Evolutionary conservation across 2,113 vertebrate genomes (phyloP).

Genomic region (Smithornis capensis): DNA sequence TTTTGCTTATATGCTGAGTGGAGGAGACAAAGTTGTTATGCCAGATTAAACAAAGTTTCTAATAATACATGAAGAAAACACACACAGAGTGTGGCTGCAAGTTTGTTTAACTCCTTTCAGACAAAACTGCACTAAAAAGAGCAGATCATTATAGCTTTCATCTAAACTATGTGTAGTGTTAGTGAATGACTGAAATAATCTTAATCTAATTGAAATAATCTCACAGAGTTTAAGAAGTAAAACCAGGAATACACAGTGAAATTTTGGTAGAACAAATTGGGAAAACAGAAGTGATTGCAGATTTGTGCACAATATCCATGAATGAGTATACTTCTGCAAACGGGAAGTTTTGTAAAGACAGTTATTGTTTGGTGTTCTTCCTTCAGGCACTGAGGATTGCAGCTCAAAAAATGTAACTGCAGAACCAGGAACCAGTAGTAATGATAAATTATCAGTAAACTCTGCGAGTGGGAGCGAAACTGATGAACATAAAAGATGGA

Average conservation of each 20-base stretch:
- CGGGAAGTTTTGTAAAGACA: not conserved
- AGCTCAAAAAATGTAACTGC: not conserved
- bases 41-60: not conserved
- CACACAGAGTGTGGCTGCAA: rapidly evolving
- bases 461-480: not conserved
- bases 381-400: constrained; percentile 31
- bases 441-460: not conserved
- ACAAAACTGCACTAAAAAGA: not conserved
- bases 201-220: not conserved
- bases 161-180: not conserved
- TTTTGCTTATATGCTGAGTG: not conserved
- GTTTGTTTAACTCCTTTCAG: not conserved
- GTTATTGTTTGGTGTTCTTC: not conserved
- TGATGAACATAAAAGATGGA: not conserved
- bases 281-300: not conserved
- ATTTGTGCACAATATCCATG: not conserved
- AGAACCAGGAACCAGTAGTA: not conserved
- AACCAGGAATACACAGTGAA: not conserved
- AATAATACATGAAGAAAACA: not conserved
- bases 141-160: not conserved
- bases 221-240: not conserved
- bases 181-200: not conserved
- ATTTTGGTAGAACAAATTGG: not conserved
- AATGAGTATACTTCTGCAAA: not conserved
- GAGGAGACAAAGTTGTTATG: not conserved